Base-by-base conservation (phyloP, 1,140 invertebrate genomes). In the Asobara japonica region DNA sequence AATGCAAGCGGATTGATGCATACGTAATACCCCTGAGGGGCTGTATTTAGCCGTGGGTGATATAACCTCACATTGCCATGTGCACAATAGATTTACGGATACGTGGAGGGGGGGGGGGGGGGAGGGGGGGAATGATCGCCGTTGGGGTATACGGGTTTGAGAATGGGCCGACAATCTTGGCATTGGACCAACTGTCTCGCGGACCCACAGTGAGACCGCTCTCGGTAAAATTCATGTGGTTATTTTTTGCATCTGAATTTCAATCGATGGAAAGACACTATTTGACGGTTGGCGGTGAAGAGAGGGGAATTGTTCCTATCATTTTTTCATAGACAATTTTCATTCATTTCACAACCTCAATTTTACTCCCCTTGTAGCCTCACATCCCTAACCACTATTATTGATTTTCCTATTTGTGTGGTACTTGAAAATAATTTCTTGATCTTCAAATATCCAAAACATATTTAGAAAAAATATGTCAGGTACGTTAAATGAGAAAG, bases 1-100 rank as follows among this genome's bases (percentile, higher is more conserved):
- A 65, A 27, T 48, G 62, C 27, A 22, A 60, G 31, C 29, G 36
- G 65, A 27, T 67, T 66, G 41, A 29, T 25, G 64, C 33, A 73
- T 41, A 62, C 31, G 56, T 62, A 38, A 45, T 31, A 18, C 30
- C 27, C 25, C 29, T 41, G 36, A 72, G 36, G 65, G n/a, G 38
- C 41, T 68, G 25, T 69, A 73, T 73, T 69, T 73, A 56, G 71
- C 71, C 64, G 27, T 45, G 60, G 65, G 68, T 71, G 22, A 31
- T 64, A 64, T 73, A 61, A 56, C 30, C 18, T 45, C 33, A 25
- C 51, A 64, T 60, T 73, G 56, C 56, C n/a, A 45, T 66, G 65
- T 22, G 69, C 65, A 77, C 76, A 77, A 77, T 78, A 74, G 74
- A 76, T 76, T 78, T 76, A 76, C 76, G 72, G 73, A 78, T 78